Conservation (phyloP, 2,113 vertebrate genomes). For the Clupea harengus region DNA sequence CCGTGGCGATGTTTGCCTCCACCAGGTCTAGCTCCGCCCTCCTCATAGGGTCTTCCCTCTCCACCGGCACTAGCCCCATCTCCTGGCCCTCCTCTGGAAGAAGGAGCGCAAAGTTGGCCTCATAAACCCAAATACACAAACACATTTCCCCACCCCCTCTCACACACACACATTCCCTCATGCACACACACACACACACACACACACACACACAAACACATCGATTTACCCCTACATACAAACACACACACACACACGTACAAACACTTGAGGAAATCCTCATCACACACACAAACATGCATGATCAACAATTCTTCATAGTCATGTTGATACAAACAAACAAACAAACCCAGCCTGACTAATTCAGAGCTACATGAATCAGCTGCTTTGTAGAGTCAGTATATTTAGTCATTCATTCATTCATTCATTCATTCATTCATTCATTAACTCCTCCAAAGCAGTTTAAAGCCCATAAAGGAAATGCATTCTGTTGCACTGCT, state of each 20-base stretch:
- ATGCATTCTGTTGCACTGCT: too few species aligned
- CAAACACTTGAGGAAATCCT: neutral
- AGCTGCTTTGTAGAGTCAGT: too few species aligned
- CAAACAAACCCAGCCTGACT: too few species aligned
- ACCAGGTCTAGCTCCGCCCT: constrained; percentile 85
- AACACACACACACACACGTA: neutral
- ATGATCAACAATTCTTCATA: too few species aligned
- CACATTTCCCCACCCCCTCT: neutral
- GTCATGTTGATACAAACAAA: too few species aligned
- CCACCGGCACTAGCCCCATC: constrained; percentile 77
- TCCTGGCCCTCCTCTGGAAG: constrained; percentile 59
- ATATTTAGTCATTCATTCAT: too few species aligned
- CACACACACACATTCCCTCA: neutral
- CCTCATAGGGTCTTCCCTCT: constrained; percentile 75
- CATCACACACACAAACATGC: too few species aligned
- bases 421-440: too few species aligned
- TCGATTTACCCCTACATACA: neutral
- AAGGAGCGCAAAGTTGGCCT: neutral
- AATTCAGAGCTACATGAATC: too few species aligned
- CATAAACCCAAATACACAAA: neutral
- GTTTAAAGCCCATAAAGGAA: too few species aligned
- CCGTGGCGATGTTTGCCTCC: constrained; percentile 87
- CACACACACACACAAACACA: neutral
- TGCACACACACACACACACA: too few species aligned
- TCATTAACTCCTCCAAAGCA: too few species aligned